These are phyloP conservation scores for Lineus longissimus DNA, from an alignment of 1,140 invertebrate genomes.

Conservation along the genomic window DNA sequence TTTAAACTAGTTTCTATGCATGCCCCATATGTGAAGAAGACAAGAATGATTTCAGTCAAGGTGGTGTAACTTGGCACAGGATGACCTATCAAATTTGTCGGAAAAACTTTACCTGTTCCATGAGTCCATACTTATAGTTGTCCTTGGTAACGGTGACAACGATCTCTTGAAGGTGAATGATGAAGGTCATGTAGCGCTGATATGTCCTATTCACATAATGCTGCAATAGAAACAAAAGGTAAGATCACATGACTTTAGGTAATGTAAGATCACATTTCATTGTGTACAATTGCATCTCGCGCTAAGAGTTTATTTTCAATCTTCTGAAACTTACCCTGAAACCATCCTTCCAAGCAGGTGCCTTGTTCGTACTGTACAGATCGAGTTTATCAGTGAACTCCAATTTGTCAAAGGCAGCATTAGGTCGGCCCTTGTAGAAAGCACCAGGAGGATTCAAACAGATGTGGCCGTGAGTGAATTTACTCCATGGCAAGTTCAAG, in stretches of 20 bases:
- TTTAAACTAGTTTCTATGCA: too few relatives aligned
- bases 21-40: too few relatives aligned
- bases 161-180: conserved; percentile 48
- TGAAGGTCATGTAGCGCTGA: conserved; percentile 38
- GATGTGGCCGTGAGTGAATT: conserved; percentile 45
- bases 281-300: too few relatives aligned
- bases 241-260: not conserved
- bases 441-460: conserved; percentile 49
- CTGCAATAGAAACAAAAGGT: conserved; percentile 28
- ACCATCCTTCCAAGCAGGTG: conserved; percentile 46
- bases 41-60: too few relatives aligned
- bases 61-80: too few relatives aligned
- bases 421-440: conserved; percentile 46
- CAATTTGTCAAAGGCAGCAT: conserved; percentile 48
- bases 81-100: too few relatives aligned
- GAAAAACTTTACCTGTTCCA: conserved; percentile 37
- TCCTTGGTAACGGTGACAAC: conserved; percentile 39
- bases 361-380: conserved; percentile 39
- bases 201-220: conserved; percentile 41
- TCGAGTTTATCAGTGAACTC: conserved; percentile 42
- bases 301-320: too few relatives aligned
- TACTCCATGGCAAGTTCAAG: conserved; percentile 44
- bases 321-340: conserved; percentile 46
- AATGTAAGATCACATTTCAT: not conserved
- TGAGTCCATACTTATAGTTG: conserved; percentile 46